These are phyloP conservation scores for Sarcophaga caerulescens DNA, from an alignment of 2,888 invertebrate species.

Conservation along the genomic window DNA sequence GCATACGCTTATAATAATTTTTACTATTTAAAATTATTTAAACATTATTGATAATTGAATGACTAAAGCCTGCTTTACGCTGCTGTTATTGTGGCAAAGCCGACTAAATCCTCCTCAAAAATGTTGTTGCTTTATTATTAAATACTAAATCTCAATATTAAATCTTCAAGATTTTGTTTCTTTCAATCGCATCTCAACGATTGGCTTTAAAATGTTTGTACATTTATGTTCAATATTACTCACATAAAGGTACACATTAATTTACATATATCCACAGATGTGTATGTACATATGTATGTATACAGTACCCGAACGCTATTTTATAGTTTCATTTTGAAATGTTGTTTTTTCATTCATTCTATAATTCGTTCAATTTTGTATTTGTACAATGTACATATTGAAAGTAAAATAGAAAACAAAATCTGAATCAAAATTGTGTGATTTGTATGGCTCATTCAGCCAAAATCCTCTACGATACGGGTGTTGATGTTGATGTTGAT, in stretches of 20 bases:
- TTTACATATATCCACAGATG: too few species aligned
- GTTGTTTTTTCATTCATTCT: neutral
- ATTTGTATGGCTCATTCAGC: slow-evolving; percentile 37
- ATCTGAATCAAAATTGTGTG: slow-evolving; percentile 37
- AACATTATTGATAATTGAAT: too few species aligned
- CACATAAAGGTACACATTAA: too few species aligned
- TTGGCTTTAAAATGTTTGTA: slow-evolving; percentile 43
- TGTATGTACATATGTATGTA: too few species aligned
- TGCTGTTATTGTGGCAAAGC: neutral
- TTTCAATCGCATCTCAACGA: slow-evolving; percentile 21
- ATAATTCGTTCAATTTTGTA: slow-evolving; percentile 29
- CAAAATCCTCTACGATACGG: slow-evolving; percentile 7
- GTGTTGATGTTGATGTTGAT: neutral
- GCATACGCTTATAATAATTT: too few species aligned
- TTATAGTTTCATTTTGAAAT: too few species aligned
- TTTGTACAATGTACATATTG: slow-evolving; percentile 48
- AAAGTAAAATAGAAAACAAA: slow-evolving; percentile 51
- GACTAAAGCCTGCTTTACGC: too few species aligned
- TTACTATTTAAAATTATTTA: too few species aligned
- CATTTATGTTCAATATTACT: neutral
- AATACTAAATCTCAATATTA: slow-evolving; percentile 44
- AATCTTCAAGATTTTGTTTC: neutral
- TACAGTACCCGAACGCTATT: too few species aligned
- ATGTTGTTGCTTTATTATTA: slow-evolving; percentile 5
- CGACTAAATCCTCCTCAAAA: neutral